phyloP scores from a whole-genome alignment of 1,140 invertebrate species.

The Drosophila fuyamai region DNA sequence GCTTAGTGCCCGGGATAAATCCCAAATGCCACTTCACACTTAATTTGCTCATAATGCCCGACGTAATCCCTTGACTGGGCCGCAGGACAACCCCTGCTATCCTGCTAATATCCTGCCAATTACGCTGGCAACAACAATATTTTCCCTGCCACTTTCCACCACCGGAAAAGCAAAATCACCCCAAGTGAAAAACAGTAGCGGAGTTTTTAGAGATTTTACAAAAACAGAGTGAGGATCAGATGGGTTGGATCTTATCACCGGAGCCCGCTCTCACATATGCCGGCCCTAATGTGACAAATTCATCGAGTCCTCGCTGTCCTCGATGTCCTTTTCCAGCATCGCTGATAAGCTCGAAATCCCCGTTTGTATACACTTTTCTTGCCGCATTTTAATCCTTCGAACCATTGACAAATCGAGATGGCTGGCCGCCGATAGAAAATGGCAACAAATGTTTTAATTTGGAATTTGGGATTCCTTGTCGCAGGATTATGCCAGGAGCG shows the following conservation, averaged over 20 bases:
- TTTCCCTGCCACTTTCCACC: slow-evolving; percentile 23
- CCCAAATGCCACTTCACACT: slow-evolving; percentile 82
- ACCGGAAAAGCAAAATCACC: slow-evolving; percentile 3
- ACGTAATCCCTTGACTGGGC: slow-evolving; percentile 64
- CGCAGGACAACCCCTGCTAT: slow-evolving; percentile 35
- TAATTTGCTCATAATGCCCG: slow-evolving; percentile 81
- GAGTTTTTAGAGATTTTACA: slow-evolving; percentile 1
- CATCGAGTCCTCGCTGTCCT: slow-evolving; percentile 61
- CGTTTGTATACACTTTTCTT: slow-evolving; percentile 27
- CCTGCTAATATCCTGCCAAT: slow-evolving; percentile 73
- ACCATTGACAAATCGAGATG: slow-evolving; percentile 64
- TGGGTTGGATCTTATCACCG: slow-evolving; percentile 55
- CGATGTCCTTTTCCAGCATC: slow-evolving; percentile 69
- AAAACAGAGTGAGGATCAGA: slow-evolving; percentile 1
- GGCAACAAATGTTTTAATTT: slow-evolving; percentile 80
- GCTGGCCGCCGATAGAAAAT: slow-evolving; percentile 61
- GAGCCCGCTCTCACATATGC: slow-evolving; percentile 62
- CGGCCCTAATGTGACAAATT: slow-evolving; percentile 77
- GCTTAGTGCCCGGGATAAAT: slow-evolving; percentile 61
- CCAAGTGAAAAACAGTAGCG: slow-evolving; percentile 16
- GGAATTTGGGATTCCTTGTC: not conserved
- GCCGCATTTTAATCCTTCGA: slow-evolving; percentile 62
- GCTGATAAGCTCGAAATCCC: slow-evolving; percentile 64
- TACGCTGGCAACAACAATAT: slow-evolving; percentile 74
- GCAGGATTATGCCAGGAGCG: slow-evolving; percentile 27